Percentiles rank a stretch among this genome's conserved stretches.
These are phyloP conservation scores for Drosophila carrolli DNA, from an alignment of 1,140 invertebrate genomes.

Conservation along the genomic window DNA sequence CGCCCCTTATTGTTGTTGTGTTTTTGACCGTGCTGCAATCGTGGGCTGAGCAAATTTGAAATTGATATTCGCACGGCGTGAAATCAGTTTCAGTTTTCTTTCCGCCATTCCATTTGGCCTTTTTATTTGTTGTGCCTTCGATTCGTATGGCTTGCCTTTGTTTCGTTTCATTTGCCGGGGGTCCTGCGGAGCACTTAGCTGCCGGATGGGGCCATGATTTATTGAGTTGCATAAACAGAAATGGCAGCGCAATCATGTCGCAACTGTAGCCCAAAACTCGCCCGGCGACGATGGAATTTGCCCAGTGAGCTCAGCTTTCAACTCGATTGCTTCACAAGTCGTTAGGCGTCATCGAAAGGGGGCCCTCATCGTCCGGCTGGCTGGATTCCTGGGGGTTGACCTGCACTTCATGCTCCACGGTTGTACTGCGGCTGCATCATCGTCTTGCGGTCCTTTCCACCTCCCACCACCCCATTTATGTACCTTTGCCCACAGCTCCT, in stretches of 20 bases:
- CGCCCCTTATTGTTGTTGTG: conserved; percentile 40
- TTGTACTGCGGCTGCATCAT: conserved; percentile 31
- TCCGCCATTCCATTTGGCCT: conserved; percentile 47
- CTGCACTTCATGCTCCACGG: conserved; percentile 66
- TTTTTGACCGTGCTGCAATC: conserved; percentile 21
- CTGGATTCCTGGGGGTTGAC: conserved; percentile 36
- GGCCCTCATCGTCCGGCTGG: conserved; percentile 4
- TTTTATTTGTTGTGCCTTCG: conserved; percentile 47
- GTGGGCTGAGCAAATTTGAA: conserved; percentile 76
- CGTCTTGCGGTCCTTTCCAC: conserved; percentile 19
- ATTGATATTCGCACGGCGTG: conserved; percentile 80
- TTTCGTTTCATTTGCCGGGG: conserved; percentile 51
- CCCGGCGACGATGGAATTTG: conserved; percentile 11
- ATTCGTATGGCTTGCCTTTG: conserved; percentile 64
- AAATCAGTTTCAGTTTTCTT: conserved; percentile 76
- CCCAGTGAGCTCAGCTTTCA: conserved; percentile 76
- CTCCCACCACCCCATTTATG: background rate
- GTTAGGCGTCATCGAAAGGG: conserved; percentile 72
- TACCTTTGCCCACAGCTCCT: background rate
- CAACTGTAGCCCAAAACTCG: conserved; percentile 59
- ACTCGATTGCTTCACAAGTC: conserved; percentile 83
- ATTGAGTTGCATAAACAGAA: conserved; percentile 84
- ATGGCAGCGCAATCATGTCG: conserved; percentile 83
- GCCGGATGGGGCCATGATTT: conserved; percentile 68
- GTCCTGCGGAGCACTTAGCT: conserved; percentile 36